phyloP scores from a whole-genome alignment of 2,797 vertebrate genomes.

The Adelosebastes latens region DNA sequence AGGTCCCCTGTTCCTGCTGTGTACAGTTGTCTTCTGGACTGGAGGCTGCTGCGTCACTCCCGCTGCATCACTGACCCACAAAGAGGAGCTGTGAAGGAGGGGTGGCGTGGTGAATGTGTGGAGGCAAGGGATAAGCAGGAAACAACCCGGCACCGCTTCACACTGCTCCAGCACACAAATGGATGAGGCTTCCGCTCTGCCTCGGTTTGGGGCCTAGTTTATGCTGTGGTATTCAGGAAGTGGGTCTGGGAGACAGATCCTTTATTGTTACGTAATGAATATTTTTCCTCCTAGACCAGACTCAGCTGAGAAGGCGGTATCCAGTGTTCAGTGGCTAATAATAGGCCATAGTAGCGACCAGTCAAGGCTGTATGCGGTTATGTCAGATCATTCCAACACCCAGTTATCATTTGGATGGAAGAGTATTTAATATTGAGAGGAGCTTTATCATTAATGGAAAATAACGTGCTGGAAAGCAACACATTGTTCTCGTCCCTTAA shows the following conservation, averaged over 20 bases:
- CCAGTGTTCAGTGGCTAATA: constrained; percentile 74
- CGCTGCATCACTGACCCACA: constrained; percentile 78
- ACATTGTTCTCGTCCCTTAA: neutral
- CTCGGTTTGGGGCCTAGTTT: constrained; percentile 59
- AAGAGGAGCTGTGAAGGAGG: constrained; percentile 74
- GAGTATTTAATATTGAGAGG: neutral
- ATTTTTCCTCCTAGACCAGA: constrained; percentile 69
- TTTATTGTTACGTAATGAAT: constrained; percentile 82
- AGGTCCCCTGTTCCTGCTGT: constrained; percentile 64
- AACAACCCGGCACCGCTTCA: constrained; percentile 50
- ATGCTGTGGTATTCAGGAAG: constrained; percentile 78
- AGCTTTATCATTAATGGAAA: neutral
- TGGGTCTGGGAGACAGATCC: constrained; percentile 75
- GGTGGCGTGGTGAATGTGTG: constrained; percentile 63
- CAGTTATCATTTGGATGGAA: constrained; percentile 21
- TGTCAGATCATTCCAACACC: constrained; percentile 33
- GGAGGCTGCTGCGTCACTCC: constrained; percentile 80
- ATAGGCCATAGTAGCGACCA: constrained; percentile 71
- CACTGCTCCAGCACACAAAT: constrained; percentile 61
- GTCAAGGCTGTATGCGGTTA: constrained; percentile 40
- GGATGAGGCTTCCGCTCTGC: constrained; percentile 63
- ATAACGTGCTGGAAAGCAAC: neutral
- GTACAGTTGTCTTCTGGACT: constrained; percentile 70
- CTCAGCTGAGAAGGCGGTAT: constrained; percentile 75
- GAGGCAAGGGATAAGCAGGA: constrained; percentile 70